Evolutionary conservation across 2,113 vertebrate species (phyloP).

Genomic region (Aegypius monachus): DNA sequence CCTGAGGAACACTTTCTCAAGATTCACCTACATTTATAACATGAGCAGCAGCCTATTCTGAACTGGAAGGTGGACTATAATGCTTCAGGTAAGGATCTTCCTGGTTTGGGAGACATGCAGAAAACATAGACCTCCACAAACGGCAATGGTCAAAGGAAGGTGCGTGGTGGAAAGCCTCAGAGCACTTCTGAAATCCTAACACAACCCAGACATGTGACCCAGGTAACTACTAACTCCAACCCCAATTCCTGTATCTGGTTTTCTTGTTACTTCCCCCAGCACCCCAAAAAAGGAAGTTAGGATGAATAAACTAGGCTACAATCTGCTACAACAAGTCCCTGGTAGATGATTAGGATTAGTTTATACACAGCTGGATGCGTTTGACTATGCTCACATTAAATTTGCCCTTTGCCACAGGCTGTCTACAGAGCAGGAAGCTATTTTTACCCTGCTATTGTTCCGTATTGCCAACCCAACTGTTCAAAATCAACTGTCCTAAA

Average conservation of each 20-base stretch:
- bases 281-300: fast-evolving
- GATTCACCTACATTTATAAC: not conserved
- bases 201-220: fast-evolving
- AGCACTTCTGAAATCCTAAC: not conserved
- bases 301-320: not conserved
- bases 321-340: not conserved
- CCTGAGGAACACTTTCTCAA: not conserved
- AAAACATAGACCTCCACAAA: not conserved
- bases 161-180: not conserved
- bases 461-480: not conserved
- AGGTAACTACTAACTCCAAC: not conserved
- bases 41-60: not conserved
- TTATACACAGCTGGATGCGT: not conserved
- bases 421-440: not conserved
- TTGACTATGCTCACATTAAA: not conserved
- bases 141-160: not conserved
- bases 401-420: not conserved
- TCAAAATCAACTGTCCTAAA: not conserved
- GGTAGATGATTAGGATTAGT: not conserved
- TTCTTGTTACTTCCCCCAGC: not conserved
- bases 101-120: not conserved
- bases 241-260: not conserved
- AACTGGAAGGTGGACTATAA: not conserved
- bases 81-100: not conserved
- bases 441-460: not conserved